phyloP scores from a whole-genome alignment of 2,888 invertebrate genomes.

The Eristalinus aeneus region DNA sequence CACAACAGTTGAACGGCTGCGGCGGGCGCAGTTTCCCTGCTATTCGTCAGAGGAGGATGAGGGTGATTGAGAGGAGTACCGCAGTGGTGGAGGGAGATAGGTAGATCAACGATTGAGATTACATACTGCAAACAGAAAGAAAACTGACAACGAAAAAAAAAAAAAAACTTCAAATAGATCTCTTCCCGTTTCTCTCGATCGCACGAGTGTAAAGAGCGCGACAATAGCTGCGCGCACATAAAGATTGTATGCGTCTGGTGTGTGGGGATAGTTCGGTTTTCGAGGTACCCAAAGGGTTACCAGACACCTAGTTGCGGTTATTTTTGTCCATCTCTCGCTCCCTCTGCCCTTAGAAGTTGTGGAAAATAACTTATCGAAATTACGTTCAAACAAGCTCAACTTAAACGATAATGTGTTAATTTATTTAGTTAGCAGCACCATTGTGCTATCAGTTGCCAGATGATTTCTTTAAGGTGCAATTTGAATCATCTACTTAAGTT shows the following conservation, averaged over 20 bases:
- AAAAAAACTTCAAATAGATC: slow-evolving; percentile 42
- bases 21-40: slow-evolving; percentile 68
- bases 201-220: slow-evolving; percentile 38
- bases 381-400: neutral
- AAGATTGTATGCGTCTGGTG: neutral
- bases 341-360: neutral
- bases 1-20: slow-evolving; percentile 66
- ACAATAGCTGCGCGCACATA: neutral
- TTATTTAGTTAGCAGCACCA: slow-evolving; percentile 2
- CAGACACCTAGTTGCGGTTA: slow-evolving; percentile 23
- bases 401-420: slow-evolving; percentile 4
- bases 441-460: neutral
- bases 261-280: slow-evolving; percentile 50
- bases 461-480: neutral
- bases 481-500: neutral
- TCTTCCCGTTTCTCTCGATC: slow-evolving; percentile 33
- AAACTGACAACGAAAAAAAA: neutral
- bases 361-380: neutral
- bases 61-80: slow-evolving; percentile 53
- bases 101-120: slow-evolving; percentile 55
- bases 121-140: slow-evolving; percentile 44
- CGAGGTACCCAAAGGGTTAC: slow-evolving; percentile 62
- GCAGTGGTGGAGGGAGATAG: slow-evolving; percentile 58
- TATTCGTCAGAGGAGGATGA: slow-evolving; percentile 52
- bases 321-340: neutral